Evolutionary conservation across 2,888 invertebrate genomes (phyloP).

Genomic region (Tholera decimalis): DNA sequence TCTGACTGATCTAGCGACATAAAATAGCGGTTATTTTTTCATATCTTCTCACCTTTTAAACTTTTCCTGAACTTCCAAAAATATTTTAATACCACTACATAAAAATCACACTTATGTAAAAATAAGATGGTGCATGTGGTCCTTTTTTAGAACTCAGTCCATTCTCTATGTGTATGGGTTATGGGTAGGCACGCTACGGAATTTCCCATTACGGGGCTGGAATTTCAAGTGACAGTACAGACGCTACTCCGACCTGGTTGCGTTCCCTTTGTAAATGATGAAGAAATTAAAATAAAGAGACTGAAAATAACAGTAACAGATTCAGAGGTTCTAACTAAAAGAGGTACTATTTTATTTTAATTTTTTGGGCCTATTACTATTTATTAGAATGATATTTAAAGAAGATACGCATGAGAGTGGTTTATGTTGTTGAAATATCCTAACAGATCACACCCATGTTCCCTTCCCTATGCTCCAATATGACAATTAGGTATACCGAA

Average conservation of each 20-base stretch:
- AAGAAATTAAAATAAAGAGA: conserved; percentile 7
- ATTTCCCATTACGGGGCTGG: conserved; percentile 51
- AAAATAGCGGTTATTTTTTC: no score
- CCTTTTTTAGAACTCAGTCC: not conserved
- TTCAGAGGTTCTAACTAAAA: conserved; percentile 1
- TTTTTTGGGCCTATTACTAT: not conserved
- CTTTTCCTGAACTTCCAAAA: no score
- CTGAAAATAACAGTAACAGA: not conserved
- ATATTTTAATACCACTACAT: no score
- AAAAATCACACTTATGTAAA: no score
- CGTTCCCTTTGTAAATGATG: conserved; percentile 22
- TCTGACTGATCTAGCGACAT: no score
- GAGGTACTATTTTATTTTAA: not conserved
- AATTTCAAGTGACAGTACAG: conserved; percentile 29
- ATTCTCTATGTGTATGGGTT: not conserved
- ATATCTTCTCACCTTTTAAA: no score
- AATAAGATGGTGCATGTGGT: no score
- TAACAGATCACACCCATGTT: no score
- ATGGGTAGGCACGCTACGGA: conserved; percentile 33
- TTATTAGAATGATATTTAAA: not conserved
- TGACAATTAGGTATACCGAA: no score
- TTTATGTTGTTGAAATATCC: no score
- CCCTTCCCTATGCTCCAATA: no score
- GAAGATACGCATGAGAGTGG: not conserved
- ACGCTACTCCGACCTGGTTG: conserved; percentile 12